Evolutionary conservation across 2,888 invertebrate species (phyloP).

Genomic region (Drosophila infuscata): DNA sequence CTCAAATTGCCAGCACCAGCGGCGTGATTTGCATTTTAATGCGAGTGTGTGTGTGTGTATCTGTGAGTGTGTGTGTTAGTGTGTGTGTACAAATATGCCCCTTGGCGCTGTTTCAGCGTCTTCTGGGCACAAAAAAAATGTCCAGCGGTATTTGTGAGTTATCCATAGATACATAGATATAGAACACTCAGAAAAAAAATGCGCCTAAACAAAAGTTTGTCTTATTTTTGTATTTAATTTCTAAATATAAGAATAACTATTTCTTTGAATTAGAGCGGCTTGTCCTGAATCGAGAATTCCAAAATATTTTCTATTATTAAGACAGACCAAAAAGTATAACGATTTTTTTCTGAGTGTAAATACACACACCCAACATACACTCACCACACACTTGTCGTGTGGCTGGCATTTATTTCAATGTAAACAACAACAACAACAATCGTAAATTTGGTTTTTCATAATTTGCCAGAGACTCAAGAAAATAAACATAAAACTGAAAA

Average conservation of each 20-base stretch:
- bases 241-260: neutral
- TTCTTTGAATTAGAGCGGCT: neutral
- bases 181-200: neutral
- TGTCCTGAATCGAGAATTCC: neutral
- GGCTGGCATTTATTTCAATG: conserved; percentile 49
- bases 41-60: conserved; percentile 20
- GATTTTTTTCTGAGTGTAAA: neutral
- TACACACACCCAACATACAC: conserved; percentile 12
- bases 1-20: conserved; percentile 65
- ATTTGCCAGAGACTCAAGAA: conserved; percentile 36
- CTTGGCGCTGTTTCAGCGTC: conserved; percentile 41
- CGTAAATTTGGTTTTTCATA: conserved; percentile 52
- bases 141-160: conserved; percentile 10
- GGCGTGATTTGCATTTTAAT: conserved; percentile 78
- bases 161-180: conserved; percentile 12
- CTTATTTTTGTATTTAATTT: neutral
- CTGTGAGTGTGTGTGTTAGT: neutral
- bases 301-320: neutral
- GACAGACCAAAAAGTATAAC: neutral
- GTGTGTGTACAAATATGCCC: conserved; percentile 49
- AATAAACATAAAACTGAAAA: conserved; percentile 13
- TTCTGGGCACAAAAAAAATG: conserved; percentile 25
- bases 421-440: conserved; percentile 19
- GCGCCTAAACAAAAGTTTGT: neutral
- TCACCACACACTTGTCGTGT: conserved; percentile 9